Percentiles rank a stretch among this genome's conserved stretches.
Conservation (phyloP, 2,113 vertebrate species). For the Varanus komodoensis region DNA sequence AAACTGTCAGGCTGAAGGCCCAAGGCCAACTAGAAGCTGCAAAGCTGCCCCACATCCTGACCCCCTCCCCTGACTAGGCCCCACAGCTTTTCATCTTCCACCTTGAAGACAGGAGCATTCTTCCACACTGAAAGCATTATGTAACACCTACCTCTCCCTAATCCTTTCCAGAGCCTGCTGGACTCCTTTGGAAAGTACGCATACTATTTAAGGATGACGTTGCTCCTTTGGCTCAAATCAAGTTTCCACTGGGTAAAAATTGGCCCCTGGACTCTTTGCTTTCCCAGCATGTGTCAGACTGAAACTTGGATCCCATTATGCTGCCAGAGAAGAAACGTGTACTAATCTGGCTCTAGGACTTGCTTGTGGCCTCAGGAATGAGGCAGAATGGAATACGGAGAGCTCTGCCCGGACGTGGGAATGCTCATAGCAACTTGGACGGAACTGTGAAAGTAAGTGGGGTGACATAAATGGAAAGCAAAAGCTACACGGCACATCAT, state of each 20-base stretch:
- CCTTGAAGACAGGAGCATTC: no score
- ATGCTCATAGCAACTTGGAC: neutral
- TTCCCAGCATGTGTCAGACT: fast-evolving
- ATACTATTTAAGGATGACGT: slow-evolving; percentile 15
- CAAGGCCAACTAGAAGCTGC: neutral
- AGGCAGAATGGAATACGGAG: neutral
- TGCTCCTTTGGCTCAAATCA: neutral
- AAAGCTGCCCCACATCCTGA: neutral
- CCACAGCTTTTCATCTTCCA: no score
- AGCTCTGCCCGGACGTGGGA: no score
- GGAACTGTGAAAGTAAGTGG: no score
- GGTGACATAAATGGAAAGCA: no score
- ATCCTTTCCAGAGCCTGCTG: no score
- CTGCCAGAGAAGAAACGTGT: neutral
- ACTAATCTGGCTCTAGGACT: neutral
- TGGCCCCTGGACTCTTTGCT: neutral
- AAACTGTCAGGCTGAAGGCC: neutral
- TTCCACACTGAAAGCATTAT: neutral
- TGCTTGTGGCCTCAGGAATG: neutral
- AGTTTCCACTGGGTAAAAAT: neutral
- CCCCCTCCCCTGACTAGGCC: no score
- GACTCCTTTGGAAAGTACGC: neutral
- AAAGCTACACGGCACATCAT: no score
- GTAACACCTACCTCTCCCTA: neutral
- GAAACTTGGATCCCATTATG: slow-evolving; percentile 11